Evolutionary conservation across 2,113 vertebrate species (phyloP).

Genomic region (Callochromis pleurospilus): DNA sequence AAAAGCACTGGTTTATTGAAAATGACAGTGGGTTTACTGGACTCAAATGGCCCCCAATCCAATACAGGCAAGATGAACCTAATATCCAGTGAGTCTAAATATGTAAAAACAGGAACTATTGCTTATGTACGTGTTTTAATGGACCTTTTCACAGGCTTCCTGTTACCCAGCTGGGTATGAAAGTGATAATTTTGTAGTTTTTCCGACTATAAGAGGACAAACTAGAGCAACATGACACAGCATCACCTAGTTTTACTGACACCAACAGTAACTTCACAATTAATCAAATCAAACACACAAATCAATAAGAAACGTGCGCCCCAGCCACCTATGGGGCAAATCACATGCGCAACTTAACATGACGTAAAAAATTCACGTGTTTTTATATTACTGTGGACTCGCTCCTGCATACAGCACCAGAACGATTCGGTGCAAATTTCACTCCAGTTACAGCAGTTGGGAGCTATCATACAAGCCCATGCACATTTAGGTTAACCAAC

Average conservation of each 20-base stretch:
- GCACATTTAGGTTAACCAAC: not conserved
- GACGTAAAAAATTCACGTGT: not conserved
- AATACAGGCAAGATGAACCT: not conserved
- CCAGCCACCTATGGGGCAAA: not conserved
- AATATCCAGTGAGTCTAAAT: not conserved
- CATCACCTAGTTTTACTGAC: not conserved
- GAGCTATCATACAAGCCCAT: not conserved
- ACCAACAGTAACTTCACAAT: not conserved
- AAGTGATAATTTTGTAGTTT: not conserved
- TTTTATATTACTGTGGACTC: not conserved
- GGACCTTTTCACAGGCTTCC: not conserved
- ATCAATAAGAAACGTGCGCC: not conserved
- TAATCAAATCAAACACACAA: not conserved
- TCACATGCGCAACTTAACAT: not conserved
- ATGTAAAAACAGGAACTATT: not conserved
- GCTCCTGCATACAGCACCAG: not conserved
- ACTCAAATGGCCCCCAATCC: not conserved
- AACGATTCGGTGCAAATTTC: not conserved
- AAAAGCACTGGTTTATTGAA: not conserved
- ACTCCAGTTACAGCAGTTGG: not conserved
- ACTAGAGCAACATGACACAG: not conserved
- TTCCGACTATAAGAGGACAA: not conserved
- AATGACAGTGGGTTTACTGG: not conserved
- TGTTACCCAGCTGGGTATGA: not conserved
- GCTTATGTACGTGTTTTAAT: not conserved